Evolutionary conservation across 2,113 vertebrate species (phyloP).

Genomic region (Limnothrissa miodon): DNA sequence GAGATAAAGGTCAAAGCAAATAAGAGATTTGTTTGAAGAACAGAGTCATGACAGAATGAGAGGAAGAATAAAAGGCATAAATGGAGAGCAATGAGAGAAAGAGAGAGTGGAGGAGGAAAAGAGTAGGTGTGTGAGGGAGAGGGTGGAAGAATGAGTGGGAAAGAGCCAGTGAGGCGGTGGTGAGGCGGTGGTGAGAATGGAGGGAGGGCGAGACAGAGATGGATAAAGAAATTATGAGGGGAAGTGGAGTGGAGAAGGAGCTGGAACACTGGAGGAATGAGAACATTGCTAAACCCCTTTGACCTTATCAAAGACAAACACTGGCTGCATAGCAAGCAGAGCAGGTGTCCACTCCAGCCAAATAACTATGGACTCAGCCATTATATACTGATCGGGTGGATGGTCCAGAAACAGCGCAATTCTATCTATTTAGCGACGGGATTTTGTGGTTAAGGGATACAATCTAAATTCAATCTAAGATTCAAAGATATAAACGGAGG

Average conservation of each 20-base stretch:
- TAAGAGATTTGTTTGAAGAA: neutral
- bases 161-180: slow-evolving; percentile 42
- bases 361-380: neutral
- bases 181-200: slow-evolving; percentile 48
- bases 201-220: slow-evolving; percentile 58
- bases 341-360: neutral
- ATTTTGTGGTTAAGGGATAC: neutral
- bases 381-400: neutral
- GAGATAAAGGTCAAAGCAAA: neutral
- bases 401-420: neutral
- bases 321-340: neutral
- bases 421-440: neutral
- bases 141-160: neutral
- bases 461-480: neutral
- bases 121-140: neutral
- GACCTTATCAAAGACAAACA: slow-evolving; percentile 15
- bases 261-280: slow-evolving; percentile 19
- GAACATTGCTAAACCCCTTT: neutral
- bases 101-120: neutral
- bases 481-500: neutral
- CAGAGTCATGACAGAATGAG: neutral
- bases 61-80: neutral
- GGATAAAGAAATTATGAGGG: slow-evolving; percentile 33
- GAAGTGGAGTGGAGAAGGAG: slow-evolving; percentile 34
- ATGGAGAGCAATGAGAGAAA: neutral